These are phyloP conservation scores for Caenorhabditis afra DNA, from an alignment of 2,888 invertebrate species.

Conservation along the genomic window DNA sequence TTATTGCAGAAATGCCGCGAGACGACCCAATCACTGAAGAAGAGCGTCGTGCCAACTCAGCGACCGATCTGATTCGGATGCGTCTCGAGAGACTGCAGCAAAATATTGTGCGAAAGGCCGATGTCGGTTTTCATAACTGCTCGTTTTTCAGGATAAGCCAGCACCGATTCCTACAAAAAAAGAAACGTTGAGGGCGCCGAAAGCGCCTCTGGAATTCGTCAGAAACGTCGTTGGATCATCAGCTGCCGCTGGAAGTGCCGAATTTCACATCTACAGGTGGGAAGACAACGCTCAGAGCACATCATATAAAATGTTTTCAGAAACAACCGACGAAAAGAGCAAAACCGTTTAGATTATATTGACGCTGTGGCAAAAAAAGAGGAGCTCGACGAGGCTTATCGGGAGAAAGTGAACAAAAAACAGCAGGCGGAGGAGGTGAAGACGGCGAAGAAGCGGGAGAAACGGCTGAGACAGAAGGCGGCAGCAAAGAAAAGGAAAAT, in stretches of 20 bases:
- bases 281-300: too few relatives aligned
- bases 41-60: constrained; percentile 74
- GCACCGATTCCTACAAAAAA: constrained; percentile 91
- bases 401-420: constrained; percentile 83
- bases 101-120: constrained; percentile 70
- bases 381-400: constrained; percentile 86
- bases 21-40: constrained; percentile 72
- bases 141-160: constrained; percentile 88
- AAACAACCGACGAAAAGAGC: constrained; percentile 94
- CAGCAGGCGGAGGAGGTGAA: constrained; percentile 71
- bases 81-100: constrained; percentile 74
- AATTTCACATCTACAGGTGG: constrained; percentile 99
- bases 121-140: constrained; percentile 31
- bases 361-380: constrained; percentile 92
- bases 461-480: constrained; percentile 83
- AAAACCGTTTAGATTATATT: constrained; percentile 94
- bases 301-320: too few relatives aligned
- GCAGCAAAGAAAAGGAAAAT: constrained; percentile 61
- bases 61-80: constrained; percentile 77
- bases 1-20: constrained; percentile 58
- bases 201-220: constrained; percentile 93
- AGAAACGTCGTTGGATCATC: constrained; percentile 99
- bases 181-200: constrained; percentile 85
- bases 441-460: constrained; percentile 89
- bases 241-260: constrained; percentile 98